Conservation (phyloP, 2,797 vertebrate genomes). For the Helicolenus hilgendorfi region DNA sequence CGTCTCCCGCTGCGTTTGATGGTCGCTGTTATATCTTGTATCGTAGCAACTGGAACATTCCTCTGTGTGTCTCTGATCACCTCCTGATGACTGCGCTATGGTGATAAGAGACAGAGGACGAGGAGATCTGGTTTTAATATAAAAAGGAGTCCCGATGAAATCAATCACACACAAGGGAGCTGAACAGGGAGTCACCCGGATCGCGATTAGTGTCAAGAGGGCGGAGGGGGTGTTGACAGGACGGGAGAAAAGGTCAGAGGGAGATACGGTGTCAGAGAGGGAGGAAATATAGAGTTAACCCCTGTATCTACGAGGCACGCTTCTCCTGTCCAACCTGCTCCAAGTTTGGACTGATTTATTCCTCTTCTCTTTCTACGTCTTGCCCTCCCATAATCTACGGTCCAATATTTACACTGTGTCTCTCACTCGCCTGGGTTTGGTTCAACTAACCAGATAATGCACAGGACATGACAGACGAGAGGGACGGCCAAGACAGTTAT, state of each 20-base stretch:
- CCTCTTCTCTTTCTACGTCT: background rate
- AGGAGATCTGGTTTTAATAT: slow-evolving; percentile 74
- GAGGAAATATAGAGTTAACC: slow-evolving; percentile 73
- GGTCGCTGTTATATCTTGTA: slow-evolving; percentile 44
- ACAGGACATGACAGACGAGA: background rate
- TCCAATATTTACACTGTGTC: slow-evolving; percentile 4
- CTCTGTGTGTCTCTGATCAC: slow-evolving; percentile 67
- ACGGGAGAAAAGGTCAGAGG: slow-evolving; percentile 36
- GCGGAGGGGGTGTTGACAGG: slow-evolving; percentile 57
- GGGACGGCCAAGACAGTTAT: slow-evolving; percentile 1
- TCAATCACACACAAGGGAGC: slow-evolving; percentile 57
- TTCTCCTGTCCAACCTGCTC: slow-evolving; percentile 55
- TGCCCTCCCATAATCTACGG: slow-evolving; percentile 7
- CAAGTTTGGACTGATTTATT: slow-evolving; percentile 46
- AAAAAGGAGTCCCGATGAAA: slow-evolving; percentile 53
- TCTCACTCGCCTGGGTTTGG: background rate
- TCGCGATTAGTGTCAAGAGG: slow-evolving; percentile 53
- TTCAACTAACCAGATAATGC: slow-evolving; percentile 1
- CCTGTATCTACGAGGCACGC: slow-evolving; percentile 45
- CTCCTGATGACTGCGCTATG: slow-evolving; percentile 69
- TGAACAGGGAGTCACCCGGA: slow-evolving; percentile 56
- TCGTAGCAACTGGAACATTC: slow-evolving; percentile 67
- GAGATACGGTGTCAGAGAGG: slow-evolving; percentile 21
- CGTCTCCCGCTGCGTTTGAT: slow-evolving; percentile 46
- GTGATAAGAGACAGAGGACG: slow-evolving; percentile 60